Evolutionary conservation across 2,888 invertebrate genomes (phyloP).

Genomic region (Hylaea fasciaria): DNA sequence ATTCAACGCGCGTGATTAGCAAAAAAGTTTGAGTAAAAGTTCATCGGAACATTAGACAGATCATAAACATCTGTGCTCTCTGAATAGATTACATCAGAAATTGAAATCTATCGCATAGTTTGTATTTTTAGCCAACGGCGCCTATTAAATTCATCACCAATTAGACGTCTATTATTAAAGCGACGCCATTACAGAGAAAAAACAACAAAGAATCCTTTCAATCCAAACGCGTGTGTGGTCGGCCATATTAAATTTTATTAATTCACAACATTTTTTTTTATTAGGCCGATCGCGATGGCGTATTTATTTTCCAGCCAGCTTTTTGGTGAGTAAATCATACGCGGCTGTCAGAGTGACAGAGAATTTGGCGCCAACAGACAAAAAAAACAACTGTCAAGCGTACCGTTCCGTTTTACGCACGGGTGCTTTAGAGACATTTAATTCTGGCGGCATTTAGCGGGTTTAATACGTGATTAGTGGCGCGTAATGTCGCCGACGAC

Average conservation of each 20-base stretch:
- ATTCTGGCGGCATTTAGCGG: constrained; percentile 53
- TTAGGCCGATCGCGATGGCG: constrained; percentile 53
- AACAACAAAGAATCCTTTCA: constrained; percentile 41
- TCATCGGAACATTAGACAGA: constrained; percentile 1
- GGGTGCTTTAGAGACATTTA: constrained; percentile 40
- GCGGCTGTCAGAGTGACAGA: constrained; percentile 65
- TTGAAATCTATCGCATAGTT: constrained; percentile 18
- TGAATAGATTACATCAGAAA: constrained; percentile 15
- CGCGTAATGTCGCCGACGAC: constrained; percentile 59
- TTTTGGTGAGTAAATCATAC: constrained; percentile 69
- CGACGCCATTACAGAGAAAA: constrained; percentile 40
- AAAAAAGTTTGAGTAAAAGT: background rate
- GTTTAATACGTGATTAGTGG: constrained; percentile 64
- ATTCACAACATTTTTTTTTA: constrained; percentile 64
- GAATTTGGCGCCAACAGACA: constrained; percentile 72
- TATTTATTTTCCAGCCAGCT: constrained; percentile 59
- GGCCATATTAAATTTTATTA: constrained; percentile 66
- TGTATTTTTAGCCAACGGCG: constrained; percentile 37
- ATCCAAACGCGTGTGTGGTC: constrained; percentile 66
- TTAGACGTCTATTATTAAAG: constrained; percentile 43
- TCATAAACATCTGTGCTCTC: constrained; percentile 10
- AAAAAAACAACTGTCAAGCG: constrained; percentile 45
- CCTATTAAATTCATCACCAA: constrained; percentile 48
- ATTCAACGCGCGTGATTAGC: background rate
- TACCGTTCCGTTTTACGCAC: constrained; percentile 53